Percentiles rank a stretch among this genome's conserved stretches.
Evolutionary conservation across 2,797 vertebrate genomes (phyloP).

Genomic region (Pseudotriccus pelzelni): DNA sequence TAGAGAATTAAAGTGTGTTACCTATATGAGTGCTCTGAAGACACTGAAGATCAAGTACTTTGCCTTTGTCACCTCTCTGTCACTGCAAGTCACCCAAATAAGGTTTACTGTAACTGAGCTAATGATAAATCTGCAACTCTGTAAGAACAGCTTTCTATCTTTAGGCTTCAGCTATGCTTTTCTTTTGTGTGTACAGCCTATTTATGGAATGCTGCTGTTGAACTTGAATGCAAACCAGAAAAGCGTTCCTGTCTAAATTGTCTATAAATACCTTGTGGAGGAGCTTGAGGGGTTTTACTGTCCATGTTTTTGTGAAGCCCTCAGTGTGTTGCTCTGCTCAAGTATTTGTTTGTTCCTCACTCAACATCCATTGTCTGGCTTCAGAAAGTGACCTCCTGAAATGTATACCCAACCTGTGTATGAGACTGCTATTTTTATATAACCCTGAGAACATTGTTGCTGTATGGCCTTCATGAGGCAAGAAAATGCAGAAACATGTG

Average conservation of each 20-base stretch:
- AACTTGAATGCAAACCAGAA: constrained; percentile 46
- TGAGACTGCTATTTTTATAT: background rate
- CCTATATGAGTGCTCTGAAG: background rate
- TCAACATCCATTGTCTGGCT: background rate
- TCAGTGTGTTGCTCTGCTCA: background rate
- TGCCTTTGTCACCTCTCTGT: constrained; percentile 40
- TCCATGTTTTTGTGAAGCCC: background rate
- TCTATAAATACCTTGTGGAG: constrained; percentile 34
- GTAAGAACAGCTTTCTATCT: constrained; percentile 66
- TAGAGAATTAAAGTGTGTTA: background rate
- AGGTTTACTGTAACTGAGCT: constrained; percentile 45
- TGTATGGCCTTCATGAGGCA: background rate
- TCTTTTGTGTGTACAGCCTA: constrained; percentile 32
- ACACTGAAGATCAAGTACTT: constrained; percentile 36
- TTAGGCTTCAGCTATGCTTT: constrained; percentile 52
- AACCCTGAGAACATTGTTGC: background rate
- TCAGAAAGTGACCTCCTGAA: background rate
- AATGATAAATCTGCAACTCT: constrained; percentile 71
- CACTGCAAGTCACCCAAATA: constrained; percentile 52
- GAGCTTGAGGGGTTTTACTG: background rate
- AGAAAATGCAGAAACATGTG: background rate
- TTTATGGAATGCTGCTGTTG: constrained; percentile 52
- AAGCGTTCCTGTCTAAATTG: background rate
- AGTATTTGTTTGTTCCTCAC: background rate
- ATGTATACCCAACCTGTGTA: background rate